Percentiles rank a stretch among this genome's conserved stretches.
Conservation (phyloP, 2,113 vertebrate species). For the Genyomyrus donnyi region DNA sequence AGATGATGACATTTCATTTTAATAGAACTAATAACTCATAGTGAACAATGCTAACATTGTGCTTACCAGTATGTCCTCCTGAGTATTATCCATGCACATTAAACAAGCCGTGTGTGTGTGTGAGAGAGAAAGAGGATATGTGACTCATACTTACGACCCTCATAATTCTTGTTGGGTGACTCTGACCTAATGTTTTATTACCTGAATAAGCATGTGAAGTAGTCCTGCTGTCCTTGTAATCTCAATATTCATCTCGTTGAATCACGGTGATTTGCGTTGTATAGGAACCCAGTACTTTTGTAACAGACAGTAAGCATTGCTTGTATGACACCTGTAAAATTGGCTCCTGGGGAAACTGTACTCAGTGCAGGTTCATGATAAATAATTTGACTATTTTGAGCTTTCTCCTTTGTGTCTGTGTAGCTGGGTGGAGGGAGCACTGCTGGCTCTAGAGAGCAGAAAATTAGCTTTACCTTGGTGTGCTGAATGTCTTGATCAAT, state of each 20-base stretch:
- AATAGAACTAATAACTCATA: not conserved
- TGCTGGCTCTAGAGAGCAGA: slow-evolving; percentile 25
- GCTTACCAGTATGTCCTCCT: not conserved
- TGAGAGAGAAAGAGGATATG: not conserved
- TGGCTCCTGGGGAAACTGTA: slow-evolving; percentile 33
- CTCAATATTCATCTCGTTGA: not conserved
- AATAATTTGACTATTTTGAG: slow-evolving; percentile 30
- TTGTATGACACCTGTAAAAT: slow-evolving; percentile 47
- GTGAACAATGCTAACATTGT: not conserved
- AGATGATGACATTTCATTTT: not conserved
- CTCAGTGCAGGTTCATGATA: slow-evolving; percentile 31
- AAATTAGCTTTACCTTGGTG: slow-evolving; percentile 33
- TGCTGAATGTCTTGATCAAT: not conserved
- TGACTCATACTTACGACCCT: not conserved
- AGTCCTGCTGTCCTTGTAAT: slow-evolving; percentile 10
- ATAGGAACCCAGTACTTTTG: slow-evolving; percentile 34
- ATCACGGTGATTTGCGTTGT: not conserved
- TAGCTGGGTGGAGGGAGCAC: slow-evolving; percentile 30
- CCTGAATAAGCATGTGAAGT: not conserved
- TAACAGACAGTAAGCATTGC: slow-evolving; percentile 37
- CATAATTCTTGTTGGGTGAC: not conserved
- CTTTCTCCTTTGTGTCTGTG: slow-evolving; percentile 27
- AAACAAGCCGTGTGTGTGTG: not conserved
- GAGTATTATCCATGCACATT: not conserved
- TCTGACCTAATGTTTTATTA: not conserved